Evolutionary conservation across 2,113 vertebrate genomes (phyloP), one percentile per base, ranked within the genome.

Genomic region (Zosterops pallidus): DNA sequence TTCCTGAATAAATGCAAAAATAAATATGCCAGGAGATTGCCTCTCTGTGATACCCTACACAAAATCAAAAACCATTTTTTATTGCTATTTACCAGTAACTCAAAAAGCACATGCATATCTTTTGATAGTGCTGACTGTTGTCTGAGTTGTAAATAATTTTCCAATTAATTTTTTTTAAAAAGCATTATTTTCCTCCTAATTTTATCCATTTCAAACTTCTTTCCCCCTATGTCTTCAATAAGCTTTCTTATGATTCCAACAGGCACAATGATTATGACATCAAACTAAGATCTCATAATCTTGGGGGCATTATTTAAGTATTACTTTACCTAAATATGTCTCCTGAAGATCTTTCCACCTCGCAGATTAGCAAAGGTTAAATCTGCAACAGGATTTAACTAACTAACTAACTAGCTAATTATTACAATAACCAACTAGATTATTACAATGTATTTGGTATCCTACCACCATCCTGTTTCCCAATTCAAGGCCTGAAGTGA

Each of bases 11-110:
- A 90, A 86, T 3, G 2, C 29, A 86, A 86, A 89, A 92, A 92
- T 93, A 95, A 96, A 90, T 95, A 92, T 68, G 70, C 87, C 55
- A 75, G 72, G 31, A 95, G 65, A 93, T 81, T 75, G 62, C 33
- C 17, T 83, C 35, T 65, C 23, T 81, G 53, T 83, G 29, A 78
- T 74, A 76, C 5, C 9, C 62, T 71, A n/a, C 24, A 89, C 7
- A 90, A 84, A 94, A 84, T 72, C 37, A 65, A 65, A 96, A 89
- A 17, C 5, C 8, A 23, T 72, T 81, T 82, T 89, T 49, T 18
- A 56, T 90, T 75, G 16, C 37, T 60, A 60, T 84, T 95, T 94
- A 75, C n/a, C 19, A 90, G 55, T 49, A 80, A 44, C 33, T 60
- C 46, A 65, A 63, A 52, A 90, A 76, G 67, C 41, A 37, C 14